Base-by-base conservation (phyloP, 2,797 vertebrate species). In the Danio kyathit region DNA sequence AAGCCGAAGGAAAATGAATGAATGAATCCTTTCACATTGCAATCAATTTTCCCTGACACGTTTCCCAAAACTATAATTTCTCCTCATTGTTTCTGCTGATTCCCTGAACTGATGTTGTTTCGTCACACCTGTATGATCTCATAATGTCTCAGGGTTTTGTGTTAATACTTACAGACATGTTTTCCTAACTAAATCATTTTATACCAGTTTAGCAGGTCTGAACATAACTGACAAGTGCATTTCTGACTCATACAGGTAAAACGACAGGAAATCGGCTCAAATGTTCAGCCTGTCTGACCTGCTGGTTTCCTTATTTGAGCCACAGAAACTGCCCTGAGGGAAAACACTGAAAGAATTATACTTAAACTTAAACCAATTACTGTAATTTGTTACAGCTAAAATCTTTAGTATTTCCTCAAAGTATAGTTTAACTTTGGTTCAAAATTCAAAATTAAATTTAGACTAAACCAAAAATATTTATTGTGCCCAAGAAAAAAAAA, bases 171-270 rank as follows among this genome's bases (percentile, higher is more conserved):
- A n/a, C 60, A 41, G 1, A 64, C 2, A 41, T 1, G 2, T 41
- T 70, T 41, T 54, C 49, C 13, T 6, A 17, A 17, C 13, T 40
- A 51, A 49, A 38, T 0, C 10, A 19, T 48, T 13, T 29, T 29
- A 57, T 46, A 49, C 76, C 66, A 2, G 76, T 76, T 65, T 16
- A 70, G 59, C 77, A 59, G 63, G 84, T 73, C 72, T 66, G 29
- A 38, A 16, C 7, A 7, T 16, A 46, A 49, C 21, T 11, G 44
- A 64, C 38, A 5, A 19, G n/a, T 5, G 17, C 10, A 41, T 52
- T 10, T 76, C 13, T 48, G 38, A 41, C 9, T 16, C 6, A 73
- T 13, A 49, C 52, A 6, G 21, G 56, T 46, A 12, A 83, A 65
- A 17, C 16, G 54, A 6, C 38, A 43, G n/a, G 13, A 49, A 54